A percentile compares a stretch with the other conserved stretches of the same genome.
These are phyloP conservation scores for Callipepla californica DNA, from an alignment of 2,113 vertebrate genomes.

Conservation along the genomic window DNA sequence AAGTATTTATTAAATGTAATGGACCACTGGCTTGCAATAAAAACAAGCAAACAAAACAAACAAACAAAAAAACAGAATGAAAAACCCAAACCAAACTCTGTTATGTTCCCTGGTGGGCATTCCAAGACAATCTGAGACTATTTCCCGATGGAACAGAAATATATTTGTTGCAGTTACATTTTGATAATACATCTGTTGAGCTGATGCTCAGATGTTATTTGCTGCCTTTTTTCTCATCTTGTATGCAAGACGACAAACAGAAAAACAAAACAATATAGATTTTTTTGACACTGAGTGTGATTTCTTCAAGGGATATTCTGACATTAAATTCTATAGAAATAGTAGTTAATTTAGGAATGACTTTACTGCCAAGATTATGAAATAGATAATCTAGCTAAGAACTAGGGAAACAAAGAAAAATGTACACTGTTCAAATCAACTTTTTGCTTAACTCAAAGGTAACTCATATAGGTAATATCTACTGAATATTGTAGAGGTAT, in stretches of 20 bases:
- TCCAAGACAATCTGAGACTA: constrained; percentile 1
- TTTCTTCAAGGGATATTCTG: constrained; percentile 32
- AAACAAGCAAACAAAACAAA: not conserved
- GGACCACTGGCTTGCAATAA: not conserved
- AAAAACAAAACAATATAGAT: not conserved
- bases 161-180: constrained; percentile 2
- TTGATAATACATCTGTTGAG: constrained; percentile 10
- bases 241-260: not conserved
- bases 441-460: not conserved
- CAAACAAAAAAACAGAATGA: not conserved
- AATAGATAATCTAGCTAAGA: not conserved
- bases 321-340: not conserved
- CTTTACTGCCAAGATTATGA: not conserved
- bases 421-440: fast-evolving
- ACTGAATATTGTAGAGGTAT: not conserved
- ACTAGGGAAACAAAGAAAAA: not conserved
- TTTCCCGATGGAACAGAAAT: constrained; percentile 21
- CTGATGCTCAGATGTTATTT: not conserved
- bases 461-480: not conserved
- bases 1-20: not conserved
- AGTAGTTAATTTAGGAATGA: not conserved
- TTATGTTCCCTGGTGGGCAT: not conserved
- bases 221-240: not conserved
- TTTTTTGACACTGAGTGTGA: not conserved
- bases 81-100: not conserved